Percentiles rank a stretch among this genome's conserved stretches.
phyloP scores from a whole-genome alignment of 1,140 invertebrate species.

The Lerema accius region DNA sequence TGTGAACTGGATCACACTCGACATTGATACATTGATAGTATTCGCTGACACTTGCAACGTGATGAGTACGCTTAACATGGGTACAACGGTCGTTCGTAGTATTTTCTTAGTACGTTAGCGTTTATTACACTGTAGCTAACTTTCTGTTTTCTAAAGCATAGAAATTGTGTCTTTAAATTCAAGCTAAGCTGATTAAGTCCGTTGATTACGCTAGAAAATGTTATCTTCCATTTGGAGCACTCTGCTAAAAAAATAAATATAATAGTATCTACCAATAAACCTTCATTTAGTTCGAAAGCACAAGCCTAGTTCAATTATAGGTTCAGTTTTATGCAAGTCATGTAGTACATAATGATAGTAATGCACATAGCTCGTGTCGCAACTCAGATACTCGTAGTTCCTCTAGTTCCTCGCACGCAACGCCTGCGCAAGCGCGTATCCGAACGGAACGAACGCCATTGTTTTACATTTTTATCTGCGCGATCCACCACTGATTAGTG shows the following conservation, averaged over 20 bases:
- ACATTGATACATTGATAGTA: conserved; percentile 22
- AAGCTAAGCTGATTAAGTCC: too few relatives aligned
- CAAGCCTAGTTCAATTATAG: not conserved
- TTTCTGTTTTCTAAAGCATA: too few relatives aligned
- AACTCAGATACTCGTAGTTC: conserved; percentile 46
- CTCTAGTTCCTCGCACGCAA: conserved; percentile 39
- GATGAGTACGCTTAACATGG: conserved; percentile 25
- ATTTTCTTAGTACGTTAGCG: too few relatives aligned
- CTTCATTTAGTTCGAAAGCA: conserved; percentile 5
- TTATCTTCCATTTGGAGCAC: too few relatives aligned
- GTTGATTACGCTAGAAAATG: too few relatives aligned
- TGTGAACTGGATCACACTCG: conserved; percentile 27
- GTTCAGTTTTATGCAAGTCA: conserved; percentile 34
- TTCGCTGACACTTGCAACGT: conserved; percentile 9
- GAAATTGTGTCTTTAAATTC: too few relatives aligned
- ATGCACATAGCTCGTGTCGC: conserved; percentile 48
- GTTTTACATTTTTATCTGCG: conserved; percentile 62
- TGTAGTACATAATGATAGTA: conserved; percentile 47
- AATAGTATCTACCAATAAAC: too few relatives aligned
- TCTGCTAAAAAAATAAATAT: too few relatives aligned
- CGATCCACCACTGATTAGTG: conserved; percentile 61
- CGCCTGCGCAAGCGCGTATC: conserved; percentile 53
- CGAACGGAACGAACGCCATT: conserved; percentile 61
- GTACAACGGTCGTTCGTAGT: too few relatives aligned
- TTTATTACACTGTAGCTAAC: too few relatives aligned